These are phyloP conservation scores for Lepisosteus oculatus DNA, from an alignment of 2,113 vertebrate genomes.

Conservation along the genomic window DNA sequence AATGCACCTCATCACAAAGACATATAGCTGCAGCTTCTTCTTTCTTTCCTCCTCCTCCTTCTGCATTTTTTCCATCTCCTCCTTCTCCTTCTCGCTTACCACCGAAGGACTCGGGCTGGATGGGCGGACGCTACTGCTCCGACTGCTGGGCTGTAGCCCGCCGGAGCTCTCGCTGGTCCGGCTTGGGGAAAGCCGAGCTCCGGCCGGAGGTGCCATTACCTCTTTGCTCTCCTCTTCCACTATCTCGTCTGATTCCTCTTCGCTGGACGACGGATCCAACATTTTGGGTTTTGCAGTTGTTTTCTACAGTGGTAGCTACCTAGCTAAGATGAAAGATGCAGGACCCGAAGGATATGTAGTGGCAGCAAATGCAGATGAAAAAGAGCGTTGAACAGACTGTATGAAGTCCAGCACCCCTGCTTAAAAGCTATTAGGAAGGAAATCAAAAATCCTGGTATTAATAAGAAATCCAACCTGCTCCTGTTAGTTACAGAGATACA, in stretches of 20 bases:
- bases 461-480: slow-evolving; percentile 3
- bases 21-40: slow-evolving; percentile 91
- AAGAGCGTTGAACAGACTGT: not conserved
- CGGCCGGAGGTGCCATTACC: slow-evolving; percentile 68
- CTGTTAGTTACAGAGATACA: slow-evolving; percentile 20
- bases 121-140: slow-evolving; percentile 66
- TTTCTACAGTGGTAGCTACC: slow-evolving; percentile 12
- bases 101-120: slow-evolving; percentile 81
- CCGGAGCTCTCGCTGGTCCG: slow-evolving; percentile 77
- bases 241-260: slow-evolving; percentile 87
- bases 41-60: slow-evolving; percentile 92
- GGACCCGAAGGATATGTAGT: slow-evolving; percentile 8
- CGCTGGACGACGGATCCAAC: slow-evolving; percentile 93
- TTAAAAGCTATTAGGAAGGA: not conserved
- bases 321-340: slow-evolving; percentile 17
- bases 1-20: slow-evolving; percentile 97
- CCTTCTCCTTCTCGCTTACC: slow-evolving; percentile 91
- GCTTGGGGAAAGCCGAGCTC: slow-evolving; percentile 73
- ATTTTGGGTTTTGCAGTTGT: slow-evolving; percentile 51
- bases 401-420: not conserved
- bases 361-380: slow-evolving; percentile 6
- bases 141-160: slow-evolving; percentile 68
- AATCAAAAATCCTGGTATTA: slow-evolving; percentile 12
- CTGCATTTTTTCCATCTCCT: slow-evolving; percentile 91
- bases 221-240: slow-evolving; percentile 81